Evolutionary conservation across 1,140 invertebrate genomes (phyloP), one percentile per base, ranked within the genome.

Genomic region (Chrysomallon squamiferum): DNA sequence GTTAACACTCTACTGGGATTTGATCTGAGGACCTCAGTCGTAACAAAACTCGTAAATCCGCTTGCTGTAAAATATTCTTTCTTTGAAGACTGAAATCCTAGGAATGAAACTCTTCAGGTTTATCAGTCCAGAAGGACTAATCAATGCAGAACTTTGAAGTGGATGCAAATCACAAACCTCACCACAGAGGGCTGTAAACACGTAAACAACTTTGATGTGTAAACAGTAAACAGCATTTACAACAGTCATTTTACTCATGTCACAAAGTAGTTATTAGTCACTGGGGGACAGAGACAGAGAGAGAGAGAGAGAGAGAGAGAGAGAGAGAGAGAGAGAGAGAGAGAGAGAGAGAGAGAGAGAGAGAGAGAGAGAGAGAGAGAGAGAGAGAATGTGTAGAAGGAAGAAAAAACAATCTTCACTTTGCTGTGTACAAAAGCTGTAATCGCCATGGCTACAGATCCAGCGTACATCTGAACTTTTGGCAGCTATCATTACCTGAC

Each of bases 281-380:
- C 13, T 11, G 11, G 38, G 38, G 6, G 2, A 41, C 30, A 41
- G 32, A 54, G 62, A 56, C 32, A 56, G 62, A 63, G 49, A 54
- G 61, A 56, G 61, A n/a, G 29, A 65, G 22, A 57, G 62, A 54
- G 50, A 30, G 30, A 29, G 13, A 58, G 29, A 65, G 25, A 47
- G 41, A 18, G 1, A 41, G 35, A 22, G 56, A 60, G 45, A 62
- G 27, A 67, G 41, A 45, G 35, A 62, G n/a, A 63, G 32, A 54
- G 47, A 7, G 47, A 20, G 47, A 41, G 29, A 43, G 43, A 30
- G 27, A 50, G 43, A 25, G 13, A 49, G 45, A 27, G 41, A 50
- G 3, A 22, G 5, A 60, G 27, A 22, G 4, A 20, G 38, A 57
- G 20, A 2, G 22, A 20, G 2, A 30, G 58, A 52, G 1, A 52